A percentile compares a stretch with the other conserved stretches of the same genome.
Evolutionary conservation across 1,140 invertebrate genomes (phyloP).

Genomic region (Penaeus indicus): DNA sequence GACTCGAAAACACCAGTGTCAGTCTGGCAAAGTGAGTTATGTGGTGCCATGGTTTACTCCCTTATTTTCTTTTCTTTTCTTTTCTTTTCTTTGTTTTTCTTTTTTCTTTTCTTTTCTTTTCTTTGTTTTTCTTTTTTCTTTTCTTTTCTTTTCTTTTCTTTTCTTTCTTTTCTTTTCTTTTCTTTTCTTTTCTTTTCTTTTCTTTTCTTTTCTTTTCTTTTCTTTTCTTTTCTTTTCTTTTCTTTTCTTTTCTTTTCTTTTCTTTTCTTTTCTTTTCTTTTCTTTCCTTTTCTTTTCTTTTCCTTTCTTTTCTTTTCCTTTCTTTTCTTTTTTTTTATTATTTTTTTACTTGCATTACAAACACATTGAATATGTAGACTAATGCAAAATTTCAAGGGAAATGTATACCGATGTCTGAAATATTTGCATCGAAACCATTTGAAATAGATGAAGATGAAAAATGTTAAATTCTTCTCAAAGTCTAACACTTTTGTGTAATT

Average conservation of each 20-base stretch:
- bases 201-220: slow-evolving; percentile 2
- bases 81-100: slow-evolving; percentile 1
- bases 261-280: slow-evolving; percentile 2
- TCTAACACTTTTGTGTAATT: background rate
- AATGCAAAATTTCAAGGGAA: background rate
- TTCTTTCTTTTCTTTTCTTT: slow-evolving; percentile 14
- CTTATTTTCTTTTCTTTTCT: background rate
- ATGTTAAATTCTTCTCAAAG: background rate
- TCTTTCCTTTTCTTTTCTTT: no score
- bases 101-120: slow-evolving; percentile 3
- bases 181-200: background rate
- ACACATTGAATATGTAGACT: background rate
- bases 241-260: background rate
- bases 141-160: background rate
- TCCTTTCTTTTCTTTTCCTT: slow-evolving; percentile 8
- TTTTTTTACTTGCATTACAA: no score
- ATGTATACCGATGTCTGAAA: background rate
- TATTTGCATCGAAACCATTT: background rate
- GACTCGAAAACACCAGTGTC: slow-evolving; percentile 75
- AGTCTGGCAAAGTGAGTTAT: slow-evolving; percentile 67
- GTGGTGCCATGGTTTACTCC: background rate
- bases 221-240: slow-evolving; percentile 15
- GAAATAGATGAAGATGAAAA: background rate
- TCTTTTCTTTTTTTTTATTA: slow-evolving; percentile 17
- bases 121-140: background rate